Base-by-base conservation (phyloP, 2,888 invertebrate species). In the Brenthis daphne region DNA sequence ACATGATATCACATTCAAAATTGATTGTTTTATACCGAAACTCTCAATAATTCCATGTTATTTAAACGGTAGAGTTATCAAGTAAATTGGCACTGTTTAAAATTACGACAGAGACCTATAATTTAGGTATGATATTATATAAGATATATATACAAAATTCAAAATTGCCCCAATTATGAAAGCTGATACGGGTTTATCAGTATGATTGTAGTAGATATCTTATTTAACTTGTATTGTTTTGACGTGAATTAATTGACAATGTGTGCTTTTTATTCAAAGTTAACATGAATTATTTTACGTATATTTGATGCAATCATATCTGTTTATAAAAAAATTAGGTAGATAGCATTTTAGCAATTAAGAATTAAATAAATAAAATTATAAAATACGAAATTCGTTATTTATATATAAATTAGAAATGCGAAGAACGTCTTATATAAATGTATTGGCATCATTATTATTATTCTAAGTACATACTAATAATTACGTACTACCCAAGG, bases 41-140 rank as follows among this genome's bases (percentile, higher is more conserved):
- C 3, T 60, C 13, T 29, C 50, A 50, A 60, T 60, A 60, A 50
- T 50, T 50, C 16, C 33, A 50, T 33, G 60, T 29, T 60, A 50
- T 60, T 60, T 33, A 60, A 60, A 60, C 60, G 50, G 50, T 12
- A 50, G n/a, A 29, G 50, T 50, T 60, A 60, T 60, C 50, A 60
- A 60, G 33, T 60, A 60, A 60, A 60, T 60, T 60, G 50, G 29
- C 60, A 50, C 16, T 60, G 58, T 0, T 60, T 60, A 50, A 60
- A 60, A 50, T 60, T 60, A 33, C 3, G 5, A 50, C 33, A 12
- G 33, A 50, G n/a, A 58, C 50, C 50, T 50, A 50, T 60, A 60
- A 60, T 60, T 60, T 60, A 24, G 16, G 48, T 6, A 16, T 6
- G n/a, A 14, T 16, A 16, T 16, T 16, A n/a, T n/a, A n/a, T n/a